Percentiles rank a stretch among this genome's conserved stretches.
These are phyloP conservation scores for Chaetodon trifascialis DNA, from an alignment of 2,113 vertebrate species.

Conservation along the genomic window DNA sequence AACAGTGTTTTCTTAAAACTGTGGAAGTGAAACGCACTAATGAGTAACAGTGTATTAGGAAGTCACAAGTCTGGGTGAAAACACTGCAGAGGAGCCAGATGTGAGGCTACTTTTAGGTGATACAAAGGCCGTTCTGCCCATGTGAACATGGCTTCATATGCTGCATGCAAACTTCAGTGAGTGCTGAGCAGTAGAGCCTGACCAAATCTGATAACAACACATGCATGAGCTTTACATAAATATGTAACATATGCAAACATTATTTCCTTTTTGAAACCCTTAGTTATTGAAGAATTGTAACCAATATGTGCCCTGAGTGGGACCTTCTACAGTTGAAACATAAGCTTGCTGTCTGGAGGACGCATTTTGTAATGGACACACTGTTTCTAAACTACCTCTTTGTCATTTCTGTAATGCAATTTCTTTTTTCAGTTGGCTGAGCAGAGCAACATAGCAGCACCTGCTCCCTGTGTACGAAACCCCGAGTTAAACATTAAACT, in stretches of 20 bases:
- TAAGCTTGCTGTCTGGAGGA: neutral
- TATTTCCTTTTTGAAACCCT: neutral
- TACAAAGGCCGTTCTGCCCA: neutral
- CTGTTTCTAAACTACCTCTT: neutral
- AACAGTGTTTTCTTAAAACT: neutral
- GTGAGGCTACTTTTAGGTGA: neutral
- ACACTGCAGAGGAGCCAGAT: neutral
- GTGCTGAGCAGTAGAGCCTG: neutral
- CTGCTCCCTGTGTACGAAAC: neutral
- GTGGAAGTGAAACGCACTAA: neutral
- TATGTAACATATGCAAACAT: neutral
- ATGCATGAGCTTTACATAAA: neutral
- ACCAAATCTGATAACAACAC: neutral
- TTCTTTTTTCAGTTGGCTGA: neutral
- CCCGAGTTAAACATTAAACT: too few relatives aligned
- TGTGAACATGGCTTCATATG: neutral
- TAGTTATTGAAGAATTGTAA: neutral
- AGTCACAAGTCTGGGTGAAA: neutral
- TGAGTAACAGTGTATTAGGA: neutral
- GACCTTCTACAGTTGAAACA: neutral
- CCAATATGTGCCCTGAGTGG: neutral
- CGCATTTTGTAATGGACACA: neutral
- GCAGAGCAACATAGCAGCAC: neutral
- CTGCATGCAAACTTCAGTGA: neutral
- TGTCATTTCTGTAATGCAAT: too few relatives aligned